Conservation (phyloP, 2,797 vertebrate species). For the Myotis vivesi region DNA sequence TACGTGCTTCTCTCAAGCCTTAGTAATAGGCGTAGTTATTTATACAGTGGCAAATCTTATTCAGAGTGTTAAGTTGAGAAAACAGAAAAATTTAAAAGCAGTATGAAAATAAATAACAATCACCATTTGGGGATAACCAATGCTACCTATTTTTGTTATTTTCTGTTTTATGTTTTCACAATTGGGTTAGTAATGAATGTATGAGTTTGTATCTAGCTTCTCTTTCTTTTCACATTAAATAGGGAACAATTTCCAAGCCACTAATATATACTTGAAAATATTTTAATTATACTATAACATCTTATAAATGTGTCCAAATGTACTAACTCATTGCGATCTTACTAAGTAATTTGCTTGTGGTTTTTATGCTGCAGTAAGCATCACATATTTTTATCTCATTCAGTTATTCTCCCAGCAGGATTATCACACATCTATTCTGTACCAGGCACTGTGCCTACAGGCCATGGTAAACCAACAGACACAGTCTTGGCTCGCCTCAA, state of each 20-base stretch:
- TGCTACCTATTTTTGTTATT: background rate
- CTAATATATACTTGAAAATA: constrained; percentile 28
- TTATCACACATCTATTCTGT: background rate
- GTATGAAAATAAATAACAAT: background rate
- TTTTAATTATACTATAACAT: constrained; percentile 20
- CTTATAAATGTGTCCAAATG: background rate
- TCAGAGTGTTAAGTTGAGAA: background rate
- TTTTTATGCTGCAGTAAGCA: background rate
- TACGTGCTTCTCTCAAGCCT: background rate
- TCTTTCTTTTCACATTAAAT: constrained; percentile 16
- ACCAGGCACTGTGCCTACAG: background rate
- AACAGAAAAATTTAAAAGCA: background rate
- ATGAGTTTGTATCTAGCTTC: background rate
- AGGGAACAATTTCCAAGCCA: background rate
- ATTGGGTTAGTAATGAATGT: background rate
- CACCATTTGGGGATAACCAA: background rate
- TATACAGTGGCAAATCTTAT: background rate
- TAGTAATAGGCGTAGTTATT: background rate
- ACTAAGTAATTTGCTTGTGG: background rate
- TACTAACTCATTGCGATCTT: background rate
- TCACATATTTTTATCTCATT: background rate
- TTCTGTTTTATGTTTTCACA: constrained; percentile 12
- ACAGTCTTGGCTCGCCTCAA: background rate
- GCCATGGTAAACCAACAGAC: background rate
- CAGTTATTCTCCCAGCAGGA: background rate